phyloP scores from a whole-genome alignment of 2,113 vertebrate genomes.

The Albula glossodonta region DNA sequence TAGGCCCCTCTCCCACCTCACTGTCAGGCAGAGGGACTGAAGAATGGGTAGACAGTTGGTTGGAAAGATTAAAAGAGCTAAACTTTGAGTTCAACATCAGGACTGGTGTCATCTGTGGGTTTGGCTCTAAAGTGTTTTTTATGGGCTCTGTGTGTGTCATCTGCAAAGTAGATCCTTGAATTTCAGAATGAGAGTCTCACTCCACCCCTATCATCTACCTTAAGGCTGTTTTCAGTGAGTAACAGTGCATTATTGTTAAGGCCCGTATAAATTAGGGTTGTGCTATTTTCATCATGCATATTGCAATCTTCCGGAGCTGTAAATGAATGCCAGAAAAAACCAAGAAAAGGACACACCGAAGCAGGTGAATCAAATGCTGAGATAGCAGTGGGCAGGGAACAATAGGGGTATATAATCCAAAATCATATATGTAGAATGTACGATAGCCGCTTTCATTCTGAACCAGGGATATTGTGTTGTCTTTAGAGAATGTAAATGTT shows the following conservation, averaged over 20 bases:
- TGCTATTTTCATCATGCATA: background rate
- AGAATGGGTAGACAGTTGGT: conserved; percentile 22
- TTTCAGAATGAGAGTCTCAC: conserved; percentile 48
- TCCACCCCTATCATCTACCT: conserved; percentile 16
- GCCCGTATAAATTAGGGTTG: background rate
- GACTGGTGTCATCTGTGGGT: conserved; percentile 1
- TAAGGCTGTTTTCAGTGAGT: conserved; percentile 29
- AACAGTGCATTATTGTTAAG: conserved; percentile 23
- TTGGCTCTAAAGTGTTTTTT: background rate
- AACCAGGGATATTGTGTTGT: background rate
- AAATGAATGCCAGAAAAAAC: background rate
- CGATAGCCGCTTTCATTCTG: too few species aligned
- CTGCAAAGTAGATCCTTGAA: conserved; percentile 46
- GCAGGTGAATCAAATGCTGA: background rate
- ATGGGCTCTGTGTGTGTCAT: conserved; percentile 18
- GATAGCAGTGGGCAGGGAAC: background rate
- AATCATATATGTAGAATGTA: too few species aligned
- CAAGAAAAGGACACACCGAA: background rate
- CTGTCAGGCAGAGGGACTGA: conserved; percentile 34
- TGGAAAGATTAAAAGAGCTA: conserved; percentile 27
- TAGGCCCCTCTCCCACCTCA: conserved; percentile 53
- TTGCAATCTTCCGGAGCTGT: background rate
- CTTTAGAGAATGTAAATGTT: background rate
- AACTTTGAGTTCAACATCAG: background rate
- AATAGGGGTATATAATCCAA: too few species aligned